Evolutionary conservation across 2,113 vertebrate species (phyloP).

Genomic region (Galbula dea): DNA sequence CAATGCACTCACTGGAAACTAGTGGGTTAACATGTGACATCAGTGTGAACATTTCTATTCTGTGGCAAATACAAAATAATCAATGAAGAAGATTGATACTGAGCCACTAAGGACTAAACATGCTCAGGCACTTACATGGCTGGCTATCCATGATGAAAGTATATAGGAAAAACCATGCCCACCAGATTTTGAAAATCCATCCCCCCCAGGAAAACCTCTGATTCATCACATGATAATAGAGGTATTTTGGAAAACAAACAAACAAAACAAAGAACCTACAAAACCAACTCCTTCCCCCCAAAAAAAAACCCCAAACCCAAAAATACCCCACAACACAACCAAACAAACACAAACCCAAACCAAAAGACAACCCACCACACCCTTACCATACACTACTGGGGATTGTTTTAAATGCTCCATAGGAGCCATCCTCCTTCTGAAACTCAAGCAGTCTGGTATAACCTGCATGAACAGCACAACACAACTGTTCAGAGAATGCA

Average conservation of each 20-base stretch:
- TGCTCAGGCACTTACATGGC: not conserved
- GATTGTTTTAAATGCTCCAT: slow-evolving; percentile 29
- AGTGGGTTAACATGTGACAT: not conserved
- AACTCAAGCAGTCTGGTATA: slow-evolving; percentile 61
- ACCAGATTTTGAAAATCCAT: not conserved
- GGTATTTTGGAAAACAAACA: not conserved
- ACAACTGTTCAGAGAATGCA: not conserved
- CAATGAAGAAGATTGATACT: not conserved
- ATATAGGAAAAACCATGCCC: not conserved
- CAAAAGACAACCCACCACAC: not conserved
- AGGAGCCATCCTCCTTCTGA: slow-evolving; percentile 66
- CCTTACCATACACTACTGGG: slow-evolving; percentile 74
- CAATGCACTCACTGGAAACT: not conserved
- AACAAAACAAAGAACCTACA: not conserved
- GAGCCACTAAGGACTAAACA: not conserved
- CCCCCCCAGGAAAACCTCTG: rapidly evolving
- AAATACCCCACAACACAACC: too few relatives aligned
- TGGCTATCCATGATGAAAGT: not conserved
- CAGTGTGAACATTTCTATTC: not conserved
- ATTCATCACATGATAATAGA: not conserved
- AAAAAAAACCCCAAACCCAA: too few relatives aligned
- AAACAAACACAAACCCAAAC: not conserved
- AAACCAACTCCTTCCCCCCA: too few relatives aligned
- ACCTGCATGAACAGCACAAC: slow-evolving; percentile 52
- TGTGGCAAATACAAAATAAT: not conserved